phyloP scores from a whole-genome alignment of 2,888 invertebrate species.

The Amphipyra berbera region DNA sequence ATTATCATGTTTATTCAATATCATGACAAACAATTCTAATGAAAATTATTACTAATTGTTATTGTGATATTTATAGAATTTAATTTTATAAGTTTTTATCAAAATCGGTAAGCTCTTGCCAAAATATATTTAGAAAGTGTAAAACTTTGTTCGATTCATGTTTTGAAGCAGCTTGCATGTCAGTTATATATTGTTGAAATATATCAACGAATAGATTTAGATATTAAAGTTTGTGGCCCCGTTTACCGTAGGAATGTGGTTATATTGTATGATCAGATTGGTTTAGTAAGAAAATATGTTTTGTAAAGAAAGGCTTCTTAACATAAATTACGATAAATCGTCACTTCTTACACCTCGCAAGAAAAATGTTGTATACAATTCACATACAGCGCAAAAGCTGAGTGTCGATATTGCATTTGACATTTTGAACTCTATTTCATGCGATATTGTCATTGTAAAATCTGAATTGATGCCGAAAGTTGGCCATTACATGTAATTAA shows the following conservation, averaged over 20 bases:
- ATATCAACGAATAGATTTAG: conserved; percentile 14
- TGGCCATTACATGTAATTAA: background rate
- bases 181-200: conserved; percentile 4
- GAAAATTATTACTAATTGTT: conserved; percentile 15
- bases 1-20: conserved; percentile 19
- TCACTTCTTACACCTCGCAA: no score
- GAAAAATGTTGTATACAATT: no score
- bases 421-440: conserved; percentile 13
- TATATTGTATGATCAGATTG: background rate
- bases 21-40: conserved; percentile 36
- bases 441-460: background rate
- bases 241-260: conserved; percentile 31
- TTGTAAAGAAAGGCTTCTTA: background rate
- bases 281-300: background rate
- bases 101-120: conserved; percentile 34
- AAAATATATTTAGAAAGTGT: conserved; percentile 30
- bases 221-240: conserved; percentile 35
- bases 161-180: conserved; percentile 22
- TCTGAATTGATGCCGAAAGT: background rate
- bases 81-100: conserved; percentile 15
- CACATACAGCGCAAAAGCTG: background rate
- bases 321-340: background rate
- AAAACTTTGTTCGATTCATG: conserved; percentile 4
- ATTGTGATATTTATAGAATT: conserved; percentile 27
- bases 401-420: conserved; percentile 8